phyloP scores from a whole-genome alignment of 2,888 invertebrate genomes.

The Cheilosia vernalis region DNA sequence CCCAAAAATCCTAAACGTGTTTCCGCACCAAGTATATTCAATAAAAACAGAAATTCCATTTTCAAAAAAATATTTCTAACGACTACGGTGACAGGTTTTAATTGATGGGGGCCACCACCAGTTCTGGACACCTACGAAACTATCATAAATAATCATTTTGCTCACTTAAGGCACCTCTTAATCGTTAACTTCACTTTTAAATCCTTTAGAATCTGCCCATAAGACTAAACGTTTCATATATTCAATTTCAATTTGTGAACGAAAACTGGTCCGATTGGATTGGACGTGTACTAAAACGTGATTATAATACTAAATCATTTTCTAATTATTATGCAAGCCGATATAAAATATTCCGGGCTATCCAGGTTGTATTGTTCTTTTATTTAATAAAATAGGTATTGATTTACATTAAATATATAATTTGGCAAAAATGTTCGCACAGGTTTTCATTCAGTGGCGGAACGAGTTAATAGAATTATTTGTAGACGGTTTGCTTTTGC shows the following conservation, averaged over 20 bases:
- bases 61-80: too few relatives aligned
- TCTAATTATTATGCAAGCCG: conserved; percentile 30
- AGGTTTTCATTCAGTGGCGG: too few relatives aligned
- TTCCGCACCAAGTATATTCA: too few relatives aligned
- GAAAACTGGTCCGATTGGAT: conserved; percentile 30
- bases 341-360: conserved; percentile 23
- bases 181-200: conserved; percentile 16
- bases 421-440: conserved; percentile 12
- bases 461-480: too few relatives aligned
- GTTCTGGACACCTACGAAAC: conserved; percentile 13
- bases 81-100: too few relatives aligned
- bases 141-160: conserved; percentile 18
- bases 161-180: conserved; percentile 12
- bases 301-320: conserved; percentile 33
- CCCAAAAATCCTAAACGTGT: too few relatives aligned
- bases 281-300: conserved; percentile 28
- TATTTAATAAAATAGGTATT: conserved; percentile 31
- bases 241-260: conserved; percentile 5
- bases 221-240: not conserved
- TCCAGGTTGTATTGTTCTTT: conserved; percentile 32
- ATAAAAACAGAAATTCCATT: too few relatives aligned
- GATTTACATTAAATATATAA: conserved; percentile 25
- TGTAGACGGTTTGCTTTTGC: too few relatives aligned
- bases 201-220: not conserved
- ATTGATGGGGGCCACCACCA: conserved; percentile 1